Evolutionary conservation across 2,797 vertebrate species (phyloP), one percentile per base, ranked within the genome.

Genomic region (Silurus lanzhouensis): DNA sequence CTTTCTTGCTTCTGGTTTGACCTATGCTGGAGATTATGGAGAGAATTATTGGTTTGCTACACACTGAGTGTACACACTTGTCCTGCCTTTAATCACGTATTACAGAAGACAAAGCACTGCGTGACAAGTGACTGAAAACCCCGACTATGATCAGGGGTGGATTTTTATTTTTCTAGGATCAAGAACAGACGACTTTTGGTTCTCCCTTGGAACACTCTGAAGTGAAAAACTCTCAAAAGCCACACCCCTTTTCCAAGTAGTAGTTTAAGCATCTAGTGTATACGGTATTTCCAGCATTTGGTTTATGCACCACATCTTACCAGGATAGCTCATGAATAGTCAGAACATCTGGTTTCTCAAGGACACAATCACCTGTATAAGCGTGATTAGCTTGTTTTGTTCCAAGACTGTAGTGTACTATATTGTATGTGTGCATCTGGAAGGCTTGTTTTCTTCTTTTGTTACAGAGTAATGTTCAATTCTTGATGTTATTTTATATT

Each of bases 21-120:
- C 6, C 38, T 79, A 46, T 46, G 38, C 58, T 66, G 63, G 66
- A 17, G 61, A 66, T 52, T 52, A 67, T 27, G 44, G 66, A 81
- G 46, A 52, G n/a, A 81, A 66, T 81, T 80, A 67, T 64, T 25
- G 20, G 20, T 79, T 48, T 63, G 38, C 22, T 60, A 60, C 15
- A 77, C 71, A 55, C 25, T 31, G 52, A 44, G 57, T 78, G 13
- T 12, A 60, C 55, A 77, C 1, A 13, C 19, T 64, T 63, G 44
- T 20, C 60, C 22, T 46, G 22, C 38, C 13, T 80, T 13, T 79
- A 63, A 61, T 63, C 19, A 0, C 31, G 8, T 61, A 79, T 63
- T 63, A 63, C 58, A 46, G 76, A 79, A 63, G 58, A 79, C 76
- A 63, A 63, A 63, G 31, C 77, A 79, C 7, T 2, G 60, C 1